Percentiles rank a stretch among this genome's conserved stretches.
Evolutionary conservation across 2,113 vertebrate genomes (phyloP).

Genomic region (Hyaena hyaena): DNA sequence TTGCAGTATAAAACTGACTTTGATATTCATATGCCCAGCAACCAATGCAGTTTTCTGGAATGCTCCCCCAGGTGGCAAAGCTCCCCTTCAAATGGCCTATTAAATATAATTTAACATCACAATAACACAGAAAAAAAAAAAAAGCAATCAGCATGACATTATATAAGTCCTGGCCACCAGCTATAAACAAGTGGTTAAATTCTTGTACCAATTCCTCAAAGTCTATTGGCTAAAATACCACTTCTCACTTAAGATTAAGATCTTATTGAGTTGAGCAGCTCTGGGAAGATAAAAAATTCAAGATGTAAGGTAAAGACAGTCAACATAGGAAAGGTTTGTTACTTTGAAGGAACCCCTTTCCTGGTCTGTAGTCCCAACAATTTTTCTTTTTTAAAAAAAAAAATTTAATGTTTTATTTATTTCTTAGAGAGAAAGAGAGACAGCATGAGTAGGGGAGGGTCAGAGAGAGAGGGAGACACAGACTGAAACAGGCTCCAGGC

Average conservation of each 20-base stretch:
- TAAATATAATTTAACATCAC: slow-evolving; percentile 45
- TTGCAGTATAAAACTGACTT: neutral
- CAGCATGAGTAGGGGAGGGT: too few relatives aligned
- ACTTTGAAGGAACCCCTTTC: neutral
- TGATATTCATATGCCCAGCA: neutral
- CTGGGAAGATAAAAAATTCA: neutral
- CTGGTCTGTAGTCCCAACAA: neutral
- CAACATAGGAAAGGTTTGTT: neutral
- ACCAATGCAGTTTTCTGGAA: slow-evolving; percentile 28
- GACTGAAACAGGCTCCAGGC: too few relatives aligned
- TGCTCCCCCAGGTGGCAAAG: slow-evolving; percentile 42
- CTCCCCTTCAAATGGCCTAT: slow-evolving; percentile 35
- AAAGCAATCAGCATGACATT: neutral
- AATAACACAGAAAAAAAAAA: neutral
- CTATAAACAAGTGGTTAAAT: slow-evolving; percentile 51
- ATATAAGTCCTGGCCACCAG: neutral
- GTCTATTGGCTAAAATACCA: neutral
- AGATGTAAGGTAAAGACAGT: neutral
- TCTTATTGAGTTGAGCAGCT: neutral
- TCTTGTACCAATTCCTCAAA: neutral
- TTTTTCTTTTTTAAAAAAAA: neutral
- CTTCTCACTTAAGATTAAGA: neutral
- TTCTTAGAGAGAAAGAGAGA: too few relatives aligned
- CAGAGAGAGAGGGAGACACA: too few relatives aligned
- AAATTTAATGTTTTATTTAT: too few relatives aligned